Conservation (phyloP, 2,888 invertebrate genomes). For the Melieria omissa region DNA sequence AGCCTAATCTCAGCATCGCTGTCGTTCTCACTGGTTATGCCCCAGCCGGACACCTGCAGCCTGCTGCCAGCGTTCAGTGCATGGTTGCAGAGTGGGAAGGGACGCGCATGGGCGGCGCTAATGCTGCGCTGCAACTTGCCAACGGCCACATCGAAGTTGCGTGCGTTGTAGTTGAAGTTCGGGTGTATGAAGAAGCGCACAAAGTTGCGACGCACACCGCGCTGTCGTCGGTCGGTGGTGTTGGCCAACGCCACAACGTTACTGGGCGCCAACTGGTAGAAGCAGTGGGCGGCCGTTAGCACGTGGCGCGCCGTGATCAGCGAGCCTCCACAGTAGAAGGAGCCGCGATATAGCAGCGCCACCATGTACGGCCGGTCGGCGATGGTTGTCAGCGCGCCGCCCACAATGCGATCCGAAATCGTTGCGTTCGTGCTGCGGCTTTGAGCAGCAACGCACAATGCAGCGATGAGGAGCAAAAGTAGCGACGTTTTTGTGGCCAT, state of each 20-base stretch:
- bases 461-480: background rate
- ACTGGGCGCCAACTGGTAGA: background rate
- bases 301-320: background rate
- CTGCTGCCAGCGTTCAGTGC: background rate
- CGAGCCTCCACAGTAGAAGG: background rate
- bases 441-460: background rate
- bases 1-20: background rate
- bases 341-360: background rate
- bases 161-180: background rate
- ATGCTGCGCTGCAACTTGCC: background rate
- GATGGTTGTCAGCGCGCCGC: background rate
- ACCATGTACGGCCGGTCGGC: background rate
- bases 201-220: background rate
- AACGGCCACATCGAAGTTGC: slow-evolving; percentile 4
- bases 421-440: background rate
- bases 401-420: slow-evolving; percentile 3
- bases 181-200: background rate
- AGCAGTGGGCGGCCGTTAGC: slow-evolving; percentile 16
- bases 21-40: background rate
- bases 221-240: background rate
- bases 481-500: background rate
- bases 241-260: background rate
- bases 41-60: slow-evolving; percentile 22
- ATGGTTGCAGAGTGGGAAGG: background rate
- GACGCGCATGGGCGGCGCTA: background rate